phyloP scores from a whole-genome alignment of 2,113 vertebrate genomes.

The Ellobius talpinus region DNA sequence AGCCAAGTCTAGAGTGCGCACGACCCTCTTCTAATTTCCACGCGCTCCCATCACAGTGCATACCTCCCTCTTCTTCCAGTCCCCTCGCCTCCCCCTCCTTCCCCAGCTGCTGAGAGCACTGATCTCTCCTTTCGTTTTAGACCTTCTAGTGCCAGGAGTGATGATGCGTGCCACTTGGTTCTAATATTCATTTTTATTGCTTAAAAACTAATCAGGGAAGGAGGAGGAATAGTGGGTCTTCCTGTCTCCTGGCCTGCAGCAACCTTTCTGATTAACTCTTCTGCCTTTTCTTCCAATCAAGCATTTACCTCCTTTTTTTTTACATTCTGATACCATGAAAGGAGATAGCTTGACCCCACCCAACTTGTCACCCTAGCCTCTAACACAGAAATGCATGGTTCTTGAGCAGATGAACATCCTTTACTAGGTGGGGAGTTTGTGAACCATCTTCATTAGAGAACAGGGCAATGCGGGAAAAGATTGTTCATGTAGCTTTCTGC shows the following conservation, averaged over 20 bases:
- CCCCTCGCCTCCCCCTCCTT: neutral
- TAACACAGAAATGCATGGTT: slow-evolving; percentile 48
- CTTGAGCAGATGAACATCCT: neutral
- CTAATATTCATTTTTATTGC: neutral
- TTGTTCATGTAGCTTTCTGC: slow-evolving; percentile 7
- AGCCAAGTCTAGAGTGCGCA: neutral
- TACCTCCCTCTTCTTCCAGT: neutral
- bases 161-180: neutral
- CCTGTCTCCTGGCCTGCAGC: neutral
- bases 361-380: slow-evolving; percentile 10
- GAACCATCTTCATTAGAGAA: slow-evolving; percentile 48
- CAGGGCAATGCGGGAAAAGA: neutral
- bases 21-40: neutral
- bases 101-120: neutral
- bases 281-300: neutral
- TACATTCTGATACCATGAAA: neutral
- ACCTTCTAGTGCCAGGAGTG: neutral
- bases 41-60: neutral
- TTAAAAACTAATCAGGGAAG: neutral
- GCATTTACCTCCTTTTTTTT: neutral
- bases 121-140: neutral
- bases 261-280: neutral
- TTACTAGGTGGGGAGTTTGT: slow-evolving; percentile 9
- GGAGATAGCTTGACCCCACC: neutral
- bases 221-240: accelerated